These are phyloP conservation scores for Cerastis leucographa DNA, from an alignment of 2,888 invertebrate genomes.

Conservation along the genomic window DNA sequence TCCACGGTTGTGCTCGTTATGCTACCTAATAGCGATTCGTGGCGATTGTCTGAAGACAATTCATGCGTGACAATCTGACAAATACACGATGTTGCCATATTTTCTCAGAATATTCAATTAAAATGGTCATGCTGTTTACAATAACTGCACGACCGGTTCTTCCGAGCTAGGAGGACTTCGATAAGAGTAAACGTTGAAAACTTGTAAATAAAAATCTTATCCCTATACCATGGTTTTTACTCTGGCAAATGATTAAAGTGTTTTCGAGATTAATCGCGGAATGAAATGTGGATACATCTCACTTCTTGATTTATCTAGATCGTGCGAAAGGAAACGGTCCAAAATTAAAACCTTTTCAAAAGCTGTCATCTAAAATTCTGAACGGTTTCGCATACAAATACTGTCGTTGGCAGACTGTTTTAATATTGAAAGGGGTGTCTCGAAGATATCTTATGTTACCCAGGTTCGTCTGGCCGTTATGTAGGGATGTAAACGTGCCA, in stretches of 20 bases:
- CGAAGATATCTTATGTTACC: constrained; percentile 15
- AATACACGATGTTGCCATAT: constrained; percentile 30
- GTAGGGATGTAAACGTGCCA: constrained; percentile 12
- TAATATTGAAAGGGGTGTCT: constrained; percentile 50
- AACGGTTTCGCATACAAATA: constrained; percentile 32
- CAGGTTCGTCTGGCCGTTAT: constrained; percentile 22
- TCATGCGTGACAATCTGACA: constrained; percentile 53
- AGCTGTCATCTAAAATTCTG: constrained; percentile 42
- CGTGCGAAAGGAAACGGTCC: not conserved
- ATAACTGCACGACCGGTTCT: not conserved
- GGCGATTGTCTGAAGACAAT: constrained; percentile 39
- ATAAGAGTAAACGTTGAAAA: constrained; percentile 1
- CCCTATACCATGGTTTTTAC: not conserved
- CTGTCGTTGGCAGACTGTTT: constrained; percentile 33
- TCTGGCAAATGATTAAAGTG: not conserved
- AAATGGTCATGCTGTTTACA: constrained; percentile 26
- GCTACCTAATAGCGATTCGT: constrained; percentile 25
- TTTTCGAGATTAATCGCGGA: not conserved
- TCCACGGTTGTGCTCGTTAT: constrained; percentile 10
- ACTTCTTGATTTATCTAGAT: constrained; percentile 32
- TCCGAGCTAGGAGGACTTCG: not conserved
- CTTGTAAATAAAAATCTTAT: not conserved
- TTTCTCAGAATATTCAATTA: constrained; percentile 37
- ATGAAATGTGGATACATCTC: constrained; percentile 2
- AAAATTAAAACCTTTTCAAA: constrained; percentile 45